phyloP scores from a whole-genome alignment of 2,888 invertebrate species.

The Leptinotarsa peninsularis region DNA sequence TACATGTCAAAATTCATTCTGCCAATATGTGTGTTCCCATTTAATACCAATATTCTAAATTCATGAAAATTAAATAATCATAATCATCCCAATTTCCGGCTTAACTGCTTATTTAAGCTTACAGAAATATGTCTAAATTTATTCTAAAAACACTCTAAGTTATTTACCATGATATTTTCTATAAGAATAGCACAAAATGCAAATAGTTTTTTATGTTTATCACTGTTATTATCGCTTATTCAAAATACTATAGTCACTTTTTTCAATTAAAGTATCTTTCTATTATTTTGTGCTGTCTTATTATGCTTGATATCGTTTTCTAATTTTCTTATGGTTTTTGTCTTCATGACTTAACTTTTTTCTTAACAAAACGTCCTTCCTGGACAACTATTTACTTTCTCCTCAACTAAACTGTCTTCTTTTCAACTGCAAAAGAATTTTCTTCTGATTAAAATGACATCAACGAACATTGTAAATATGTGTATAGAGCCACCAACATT shows the following conservation, averaged over 20 bases:
- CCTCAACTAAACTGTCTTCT: not conserved
- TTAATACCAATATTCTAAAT: slow-evolving; percentile 1
- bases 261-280: not conserved
- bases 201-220: too few species aligned
- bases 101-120: slow-evolving; percentile 33
- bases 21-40: slow-evolving; percentile 4
- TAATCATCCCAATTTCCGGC: slow-evolving; percentile 26
- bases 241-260: not conserved
- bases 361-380: too few species aligned
- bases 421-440: not conserved
- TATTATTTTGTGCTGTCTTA: not conserved
- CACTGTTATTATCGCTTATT: not conserved
- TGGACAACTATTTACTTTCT: not conserved
- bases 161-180: too few species aligned
- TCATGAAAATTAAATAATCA: slow-evolving; percentile 24
- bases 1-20: not conserved
- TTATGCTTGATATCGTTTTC: not conserved
- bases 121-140: not conserved
- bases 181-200: not conserved
- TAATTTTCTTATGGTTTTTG: not conserved
- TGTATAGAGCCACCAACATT: not conserved
- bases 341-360: not conserved
- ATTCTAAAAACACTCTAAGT: too few species aligned
- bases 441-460: not conserved
- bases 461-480: not conserved